These are phyloP conservation scores for Orius insidiosus DNA, from an alignment of 1,140 invertebrate species.

Conservation along the genomic window DNA sequence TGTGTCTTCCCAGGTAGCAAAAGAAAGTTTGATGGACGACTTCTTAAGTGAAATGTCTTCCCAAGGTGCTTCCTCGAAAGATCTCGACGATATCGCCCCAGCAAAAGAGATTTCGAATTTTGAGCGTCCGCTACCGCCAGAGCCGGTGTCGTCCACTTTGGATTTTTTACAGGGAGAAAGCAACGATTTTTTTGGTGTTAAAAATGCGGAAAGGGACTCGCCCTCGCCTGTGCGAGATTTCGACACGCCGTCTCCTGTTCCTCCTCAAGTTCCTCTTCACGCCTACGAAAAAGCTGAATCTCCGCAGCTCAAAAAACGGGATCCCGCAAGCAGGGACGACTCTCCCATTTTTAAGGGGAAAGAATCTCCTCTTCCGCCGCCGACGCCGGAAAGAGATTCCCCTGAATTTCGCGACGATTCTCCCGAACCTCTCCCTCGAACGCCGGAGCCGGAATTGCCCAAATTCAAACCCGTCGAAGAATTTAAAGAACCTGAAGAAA, in stretches of 20 bases:
- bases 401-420: slow-evolving; percentile 3
- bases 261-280: slow-evolving; percentile 6
- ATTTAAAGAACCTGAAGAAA: neutral
- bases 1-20: too few species aligned
- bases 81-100: too few species aligned
- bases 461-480: neutral
- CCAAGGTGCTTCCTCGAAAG: too few species aligned
- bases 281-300: neutral
- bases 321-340: too few species aligned
- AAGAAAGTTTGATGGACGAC: too few species aligned
- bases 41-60: too few species aligned
- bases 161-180: slow-evolving; percentile 12
- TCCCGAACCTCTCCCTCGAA: slow-evolving; percentile 4
- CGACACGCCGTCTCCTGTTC: slow-evolving; percentile 10
- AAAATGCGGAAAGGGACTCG: neutral
- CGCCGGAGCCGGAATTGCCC: slow-evolving; percentile 6
- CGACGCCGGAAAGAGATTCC: neutral
- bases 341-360: too few species aligned
- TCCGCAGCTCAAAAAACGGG: neutral
- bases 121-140: slow-evolving; percentile 12
- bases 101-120: too few species aligned
- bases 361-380: too few species aligned
- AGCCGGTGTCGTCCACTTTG: neutral
- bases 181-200: neutral
- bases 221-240: neutral